A percentile compares a stretch with the other conserved stretches of the same genome.
phyloP scores from a whole-genome alignment of 2,888 invertebrate species.

The Nomada lathburiana region DNA sequence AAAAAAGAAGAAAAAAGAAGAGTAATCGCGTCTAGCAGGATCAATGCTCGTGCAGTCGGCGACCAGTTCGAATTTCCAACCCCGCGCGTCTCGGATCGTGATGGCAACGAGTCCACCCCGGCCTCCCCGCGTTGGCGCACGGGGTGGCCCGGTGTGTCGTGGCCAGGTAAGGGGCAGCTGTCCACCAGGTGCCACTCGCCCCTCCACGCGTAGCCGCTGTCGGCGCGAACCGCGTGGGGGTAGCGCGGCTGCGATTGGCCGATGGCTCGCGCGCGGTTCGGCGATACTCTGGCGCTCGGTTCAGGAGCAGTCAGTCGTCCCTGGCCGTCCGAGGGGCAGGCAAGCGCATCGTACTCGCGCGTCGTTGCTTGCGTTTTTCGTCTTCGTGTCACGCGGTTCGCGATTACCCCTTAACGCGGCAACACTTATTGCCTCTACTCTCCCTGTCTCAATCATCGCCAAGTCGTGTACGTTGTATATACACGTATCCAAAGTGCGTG shows the following conservation, averaged over 20 bases:
- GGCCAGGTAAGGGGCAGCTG: conserved; percentile 82
- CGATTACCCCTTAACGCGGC: background rate
- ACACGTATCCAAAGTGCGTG: conserved; percentile 36
- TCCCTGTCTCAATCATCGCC: background rate
- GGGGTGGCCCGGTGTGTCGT: conserved; percentile 78
- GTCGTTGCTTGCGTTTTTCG: conserved; percentile 47
- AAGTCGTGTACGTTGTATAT: background rate
- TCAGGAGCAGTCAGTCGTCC: conserved; percentile 80
- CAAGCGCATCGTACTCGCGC: conserved; percentile 34
- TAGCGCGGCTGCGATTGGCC: conserved; percentile 73
- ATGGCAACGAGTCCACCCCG: conserved; percentile 48
- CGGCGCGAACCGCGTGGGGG: conserved; percentile 52
- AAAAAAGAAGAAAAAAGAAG: conserved; percentile 16
- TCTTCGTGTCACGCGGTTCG: conserved; percentile 66
- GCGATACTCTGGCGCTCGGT: conserved; percentile 78
- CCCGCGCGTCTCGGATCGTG: conserved; percentile 51
- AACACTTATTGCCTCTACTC: background rate
- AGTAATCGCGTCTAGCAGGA: conserved; percentile 62
- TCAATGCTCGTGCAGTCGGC: conserved; percentile 65
- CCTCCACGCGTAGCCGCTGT: conserved; percentile 54
- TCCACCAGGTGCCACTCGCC: conserved; percentile 81
- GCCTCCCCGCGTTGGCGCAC: conserved; percentile 63
- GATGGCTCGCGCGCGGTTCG: conserved; percentile 82
- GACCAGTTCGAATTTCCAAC: conserved; percentile 66
- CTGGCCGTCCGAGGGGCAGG: conserved; percentile 76